Base-by-base conservation (phyloP, 2,113 vertebrate species). In the Cricetomys ansorgei region DNA sequence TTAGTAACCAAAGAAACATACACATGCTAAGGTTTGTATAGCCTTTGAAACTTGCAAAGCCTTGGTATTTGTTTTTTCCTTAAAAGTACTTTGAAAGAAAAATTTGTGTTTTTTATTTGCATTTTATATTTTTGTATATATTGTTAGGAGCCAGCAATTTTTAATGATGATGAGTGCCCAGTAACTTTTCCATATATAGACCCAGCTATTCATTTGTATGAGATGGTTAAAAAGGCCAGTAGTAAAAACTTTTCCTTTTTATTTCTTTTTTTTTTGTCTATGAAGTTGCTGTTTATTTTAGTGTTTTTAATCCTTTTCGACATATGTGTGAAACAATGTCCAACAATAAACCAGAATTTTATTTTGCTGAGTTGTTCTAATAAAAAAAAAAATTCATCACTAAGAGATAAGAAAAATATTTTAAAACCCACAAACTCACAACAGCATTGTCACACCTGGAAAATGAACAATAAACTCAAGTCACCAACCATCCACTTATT, bases 391-490 rank as follows among this genome's bases (percentile, higher is more conserved):
- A n/a, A n/a, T n/a, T 19, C 27, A 59, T 40, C 5, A 79, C 23
- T 90, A 43, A 79, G 88, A 50, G 37, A 77, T 57, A 43, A 88
- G 5, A 72, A 79, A n/a, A 65, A 7, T 73, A 55, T 55, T 88
- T n/a, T 59, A 81, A 91, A 92, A 67, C 19, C 29, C 19, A 64
- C 4, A 72, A 23, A 80, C 81, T 85, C 48, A 84, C 23, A 72
- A 37, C 25, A 65, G 21, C 31, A 88, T 89, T 81, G 43, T 40
- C 3, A 11, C 57, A 50, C 40, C 11, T 72, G 29, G 79, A 94
- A 91, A 88, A 79, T 76, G 43, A 72, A 53, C 48, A 57, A 72
- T 73, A 88, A 91, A 72, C 91, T 94, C n/a, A n/a, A 53, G 17
- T 92, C 55, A 91, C 21, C 70, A 89, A 87, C 81, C 29, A 79